Evolutionary conservation across 2,113 vertebrate genomes (phyloP), one percentile per base, ranked within the genome.

Genomic region (Gymnogyps californianus): DNA sequence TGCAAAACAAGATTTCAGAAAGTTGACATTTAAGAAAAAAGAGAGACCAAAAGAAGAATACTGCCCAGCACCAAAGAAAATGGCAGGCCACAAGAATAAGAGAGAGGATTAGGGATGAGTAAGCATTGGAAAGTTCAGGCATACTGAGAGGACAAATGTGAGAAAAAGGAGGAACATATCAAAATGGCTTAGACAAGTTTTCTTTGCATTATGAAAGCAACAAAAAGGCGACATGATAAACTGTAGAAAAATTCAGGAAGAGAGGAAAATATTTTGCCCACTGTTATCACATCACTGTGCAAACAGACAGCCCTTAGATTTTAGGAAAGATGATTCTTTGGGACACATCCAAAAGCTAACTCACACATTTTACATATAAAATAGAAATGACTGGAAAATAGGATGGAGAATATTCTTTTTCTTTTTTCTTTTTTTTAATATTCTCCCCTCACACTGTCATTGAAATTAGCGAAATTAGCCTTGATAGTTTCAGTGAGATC

Each of bases 231-330:
- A 95, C 80, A 96, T 10, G 89, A 95, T 96, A 97, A 97, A 95
- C 91, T 96, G 96, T 38, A 96, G 93, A 94, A 96, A 96, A 91
- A 93, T 65, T 70, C 82, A 54, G 31, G 11, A 96, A 86, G 67
- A 89, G 57, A 94, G 44, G 88, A 91, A 97, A 97, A 96, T 95
- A 97, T 96, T 96, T 97, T 97, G 94, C 95, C 78, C 83, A 9
- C 77, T 95, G 94, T 94, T 97, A 96, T 91, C 96, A 96, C 87
- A 96, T 90, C 87, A 85, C 92, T 93, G 62, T 91, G 58, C 76
- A 95, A 97, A 97, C 95, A 95, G 94, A 96, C 90, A 97, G 95
- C 74, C 78, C 93, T 95, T 87, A 67, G 83, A 96, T 97, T 97
- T 97, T 97, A 91, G 96, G 93, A 87, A 87, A 96, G 81, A 96